Conservation (phyloP, 2,888 invertebrate species). For the Osedax frankpressi region DNA sequence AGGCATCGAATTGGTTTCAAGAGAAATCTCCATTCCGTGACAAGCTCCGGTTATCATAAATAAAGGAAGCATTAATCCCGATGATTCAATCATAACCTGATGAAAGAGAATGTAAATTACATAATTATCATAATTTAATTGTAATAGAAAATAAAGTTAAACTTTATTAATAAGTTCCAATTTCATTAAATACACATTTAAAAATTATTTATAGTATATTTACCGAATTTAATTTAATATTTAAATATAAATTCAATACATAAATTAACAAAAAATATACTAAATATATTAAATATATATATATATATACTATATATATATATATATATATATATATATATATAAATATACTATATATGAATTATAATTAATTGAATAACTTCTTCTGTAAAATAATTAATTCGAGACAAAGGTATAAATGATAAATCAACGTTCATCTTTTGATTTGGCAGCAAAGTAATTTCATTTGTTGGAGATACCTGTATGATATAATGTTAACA, state of each 20-base stretch:
- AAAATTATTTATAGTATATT: too few species aligned
- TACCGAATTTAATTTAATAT: too few species aligned
- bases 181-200: too few species aligned
- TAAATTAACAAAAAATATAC: too few species aligned
- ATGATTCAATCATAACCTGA: constrained; percentile 50
- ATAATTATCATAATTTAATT: too few species aligned
- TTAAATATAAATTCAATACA: too few species aligned
- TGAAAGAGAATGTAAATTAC: constrained; percentile 7
- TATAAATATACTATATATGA: background rate
- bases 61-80: constrained; percentile 50
- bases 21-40: constrained; percentile 49
- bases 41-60: constrained; percentile 51
- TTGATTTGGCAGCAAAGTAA: constrained; percentile 38
- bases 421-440: constrained; percentile 39
- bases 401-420: constrained; percentile 39
- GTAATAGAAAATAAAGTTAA: too few species aligned
- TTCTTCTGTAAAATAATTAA: constrained; percentile 45
- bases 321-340: too few species aligned
- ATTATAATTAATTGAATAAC: too few species aligned
- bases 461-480: constrained; percentile 34
- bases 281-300: too few species aligned
- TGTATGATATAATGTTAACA: background rate
- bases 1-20: constrained; percentile 49
- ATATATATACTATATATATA: too few species aligned
- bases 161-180: too few species aligned